phyloP scores from a whole-genome alignment of 1,140 invertebrate genomes.

The Anadara kagoshimensis region DNA sequence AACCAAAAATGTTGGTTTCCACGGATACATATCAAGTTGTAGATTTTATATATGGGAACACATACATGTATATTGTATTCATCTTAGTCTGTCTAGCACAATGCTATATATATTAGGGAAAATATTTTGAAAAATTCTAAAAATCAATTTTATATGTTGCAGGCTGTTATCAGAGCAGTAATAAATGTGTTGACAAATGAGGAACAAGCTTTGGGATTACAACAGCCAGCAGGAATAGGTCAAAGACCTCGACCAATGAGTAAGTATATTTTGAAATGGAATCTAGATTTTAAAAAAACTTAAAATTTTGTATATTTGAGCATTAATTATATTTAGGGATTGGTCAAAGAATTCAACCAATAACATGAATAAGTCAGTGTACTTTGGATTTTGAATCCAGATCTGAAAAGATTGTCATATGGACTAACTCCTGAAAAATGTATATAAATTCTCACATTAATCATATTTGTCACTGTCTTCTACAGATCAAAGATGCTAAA shows the following conservation, averaged over 20 bases:
- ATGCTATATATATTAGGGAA: neutral
- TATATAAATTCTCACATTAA: no score
- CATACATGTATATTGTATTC: neutral
- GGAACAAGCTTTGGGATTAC: constrained; percentile 82
- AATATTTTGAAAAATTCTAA: neutral
- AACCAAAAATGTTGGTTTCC: no score
- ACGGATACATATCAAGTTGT: no score
- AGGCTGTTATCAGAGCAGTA: constrained; percentile 81
- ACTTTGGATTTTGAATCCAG: neutral
- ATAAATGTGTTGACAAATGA: constrained; percentile 83
- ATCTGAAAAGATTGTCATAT: no score
- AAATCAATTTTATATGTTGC: constrained; percentile 30
- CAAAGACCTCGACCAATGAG: constrained; percentile 82
- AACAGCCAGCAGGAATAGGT: constrained; percentile 85
- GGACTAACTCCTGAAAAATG: no score
- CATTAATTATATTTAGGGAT: no score
- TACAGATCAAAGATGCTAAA: no score
- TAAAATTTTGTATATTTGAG: no score
- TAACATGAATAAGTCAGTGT: neutral
- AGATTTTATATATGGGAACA: no score
- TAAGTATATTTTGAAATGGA: constrained; percentile 56
- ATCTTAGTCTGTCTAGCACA: neutral
- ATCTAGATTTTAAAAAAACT: neutral
- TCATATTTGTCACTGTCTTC: no score
- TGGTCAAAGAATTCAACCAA: no score